phyloP scores from a whole-genome alignment of 2,888 invertebrate genomes.

The Tribolium freemani region DNA sequence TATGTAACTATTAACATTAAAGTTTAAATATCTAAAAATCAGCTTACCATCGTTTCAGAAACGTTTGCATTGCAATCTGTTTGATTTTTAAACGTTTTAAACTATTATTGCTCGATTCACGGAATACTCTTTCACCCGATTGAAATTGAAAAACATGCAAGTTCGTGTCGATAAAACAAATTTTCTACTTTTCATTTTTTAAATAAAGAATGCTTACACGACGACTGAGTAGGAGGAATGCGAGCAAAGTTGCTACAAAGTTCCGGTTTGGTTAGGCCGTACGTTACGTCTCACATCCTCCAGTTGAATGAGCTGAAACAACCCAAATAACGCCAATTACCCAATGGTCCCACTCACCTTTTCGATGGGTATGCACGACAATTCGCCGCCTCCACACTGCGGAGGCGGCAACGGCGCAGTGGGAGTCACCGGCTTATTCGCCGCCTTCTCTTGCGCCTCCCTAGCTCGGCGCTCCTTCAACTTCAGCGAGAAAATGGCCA shows the following conservation, averaged over 20 bases:
- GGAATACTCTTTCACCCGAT: neutral
- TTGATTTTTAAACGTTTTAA: slow-evolving; percentile 46
- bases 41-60: slow-evolving; percentile 16
- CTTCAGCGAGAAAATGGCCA: slow-evolving; percentile 88
- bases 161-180: slow-evolving; percentile 23
- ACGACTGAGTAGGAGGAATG: slow-evolving; percentile 12
- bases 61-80: slow-evolving; percentile 39
- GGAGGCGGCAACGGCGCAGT: slow-evolving; percentile 70
- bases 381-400: slow-evolving; percentile 83
- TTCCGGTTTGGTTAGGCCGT: slow-evolving; percentile 60
- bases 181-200: slow-evolving; percentile 1
- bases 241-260: slow-evolving; percentile 59
- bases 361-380: slow-evolving; percentile 88
- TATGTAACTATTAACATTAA: slow-evolving; percentile 57
- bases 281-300: slow-evolving; percentile 72
- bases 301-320: slow-evolving; percentile 76
- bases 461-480: slow-evolving; percentile 83
- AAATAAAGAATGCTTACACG: slow-evolving; percentile 25
- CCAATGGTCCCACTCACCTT: slow-evolving; percentile 67
- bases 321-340: slow-evolving; percentile 3
- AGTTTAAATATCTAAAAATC: slow-evolving; percentile 28
- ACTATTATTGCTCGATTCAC: slow-evolving; percentile 47
- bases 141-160: slow-evolving; percentile 35
- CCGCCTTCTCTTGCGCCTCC: slow-evolving; percentile 80
- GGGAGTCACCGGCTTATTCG: slow-evolving; percentile 69